Base-by-base conservation (phyloP, 2,113 vertebrate genomes). In the Takifugu flavidus region DNA sequence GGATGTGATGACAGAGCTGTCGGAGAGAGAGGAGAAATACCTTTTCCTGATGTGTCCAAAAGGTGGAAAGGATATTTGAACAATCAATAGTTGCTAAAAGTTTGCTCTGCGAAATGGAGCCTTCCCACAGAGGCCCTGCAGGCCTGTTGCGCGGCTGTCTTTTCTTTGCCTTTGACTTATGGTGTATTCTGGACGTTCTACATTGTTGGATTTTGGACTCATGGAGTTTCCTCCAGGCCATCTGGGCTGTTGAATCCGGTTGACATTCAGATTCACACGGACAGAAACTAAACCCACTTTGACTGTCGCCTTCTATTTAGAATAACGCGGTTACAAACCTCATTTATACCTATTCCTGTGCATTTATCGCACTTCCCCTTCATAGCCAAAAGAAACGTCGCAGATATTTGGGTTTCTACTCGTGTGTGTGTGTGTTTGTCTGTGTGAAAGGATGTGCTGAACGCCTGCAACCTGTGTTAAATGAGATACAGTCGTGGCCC, bases 401-500 rank as follows among this genome's bases (percentile, higher is more conserved):
- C 14, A 14, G 11, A 14, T 50, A 25, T 50, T 6, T 50, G 49
- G 10, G 11, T 25, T 2, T 50, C 5, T 50, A 2, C 5, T 6
- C 25, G 49, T 50, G 49, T 50, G 49, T 50, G 49, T 50, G 20
- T 50, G 49, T 51, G 25, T 27, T 25, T 51, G 49, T 51, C 25
- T 15, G 5, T 44, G 25, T 29, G 1, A 11, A n/a, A 15, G 14
- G 47, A 15, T 31, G 31, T 46, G 15, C 55, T 54, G 43, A 12
- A 58, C 27, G 56, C 67, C 67, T 67, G 51, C 59, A 75, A 75
- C 75, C 73, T 75, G 67, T 45, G 65, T 75, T 77, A 80, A 82
- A 85, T 82, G 81, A 82, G 77, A 80, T 82, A 67, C 77, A 82
- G 81, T 65, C 66, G 67, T 53, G 43, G 62, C 79, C 73, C 79